Evolutionary conservation across 2,888 invertebrate species (phyloP), one percentile per base, ranked within the genome.

Genomic region (Ichneumoninae sp.): DNA sequence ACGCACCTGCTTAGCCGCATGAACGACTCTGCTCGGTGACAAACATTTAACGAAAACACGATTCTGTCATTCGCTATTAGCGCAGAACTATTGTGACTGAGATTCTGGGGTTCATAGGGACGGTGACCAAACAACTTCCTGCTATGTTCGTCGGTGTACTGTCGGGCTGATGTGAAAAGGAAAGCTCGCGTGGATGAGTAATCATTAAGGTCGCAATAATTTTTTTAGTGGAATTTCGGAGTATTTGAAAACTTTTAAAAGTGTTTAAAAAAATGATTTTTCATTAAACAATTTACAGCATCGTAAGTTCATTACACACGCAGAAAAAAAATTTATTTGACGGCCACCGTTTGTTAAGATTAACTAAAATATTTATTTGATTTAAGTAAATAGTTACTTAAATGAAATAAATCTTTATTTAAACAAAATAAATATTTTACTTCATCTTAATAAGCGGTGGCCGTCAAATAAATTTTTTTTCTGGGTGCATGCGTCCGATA

Each of bases 1-100:
- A 75, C 47, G 36, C 80, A 83, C 83, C 83, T 84, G 81, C 83
- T 74, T 74, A 77, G 75, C 52, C 83, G 71, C 83, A 81, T 81
- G 81, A 81, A 74, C 74, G 83, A 77, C 63, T 77, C 65, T 68
- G 74, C 50, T 47, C 81, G 63, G 68, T 70, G 68, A 60, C 81
- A 74, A 81, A 81, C 73, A 84, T 84, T 77, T 30, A 69, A 84
- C 68, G 73, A 73, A 84, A 84, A 84, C 69, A 84, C 74, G 52
- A 70, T 84, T 77, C 73, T 83, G 66, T 71, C 47, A 57, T 26
- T 69, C 33, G 52, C 73, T 73, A 84, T 84, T 84, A 84, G 73
- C 63, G 66, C 26, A 26, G 44, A 22, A 26, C 69, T 74, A 84
- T 81, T 84, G 77, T 81, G 83, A 81, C 81, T 52, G 52, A 54